Conservation (phyloP, 2,888 invertebrate genomes). For the Meteorus colon region DNA sequence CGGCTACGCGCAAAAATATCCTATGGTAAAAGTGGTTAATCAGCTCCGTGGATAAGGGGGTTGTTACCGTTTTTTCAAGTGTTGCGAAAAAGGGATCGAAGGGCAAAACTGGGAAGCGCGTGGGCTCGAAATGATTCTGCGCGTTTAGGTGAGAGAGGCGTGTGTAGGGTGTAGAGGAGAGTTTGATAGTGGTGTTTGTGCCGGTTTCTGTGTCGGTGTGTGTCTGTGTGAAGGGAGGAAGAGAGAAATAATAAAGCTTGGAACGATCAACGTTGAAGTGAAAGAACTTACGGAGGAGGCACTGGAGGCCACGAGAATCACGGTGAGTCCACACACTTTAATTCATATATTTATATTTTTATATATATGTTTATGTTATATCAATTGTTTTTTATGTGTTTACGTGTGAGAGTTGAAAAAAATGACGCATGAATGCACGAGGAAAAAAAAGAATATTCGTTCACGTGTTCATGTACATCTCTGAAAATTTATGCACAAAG, state of each 20-base stretch:
- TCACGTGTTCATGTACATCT: slow-evolving; percentile 29
- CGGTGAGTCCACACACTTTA: slow-evolving; percentile 37
- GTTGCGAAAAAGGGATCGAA: slow-evolving; percentile 54
- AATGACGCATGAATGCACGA: not conserved
- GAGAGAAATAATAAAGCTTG: slow-evolving; percentile 20
- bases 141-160: slow-evolving; percentile 53
- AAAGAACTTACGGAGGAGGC: slow-evolving; percentile 26
- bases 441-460: not conserved
- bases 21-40: slow-evolving; percentile 48
- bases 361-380: not conserved
- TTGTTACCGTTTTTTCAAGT: slow-evolving; percentile 43
- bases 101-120: slow-evolving; percentile 31
- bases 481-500: slow-evolving; percentile 19
- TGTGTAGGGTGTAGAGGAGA: slow-evolving; percentile 40
- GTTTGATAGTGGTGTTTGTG: slow-evolving; percentile 2
- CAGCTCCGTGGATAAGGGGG: slow-evolving; percentile 47
- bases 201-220: not conserved
- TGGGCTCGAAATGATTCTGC: slow-evolving; percentile 60
- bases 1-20: slow-evolving; percentile 43
- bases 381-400: not conserved
- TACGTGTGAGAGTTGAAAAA: too few relatives aligned
- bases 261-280: slow-evolving; percentile 21
- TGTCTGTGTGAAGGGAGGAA: slow-evolving; percentile 23
- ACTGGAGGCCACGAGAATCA: slow-evolving; percentile 39
- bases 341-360: not conserved